phyloP scores from a whole-genome alignment of 2,113 vertebrate species.

The Tragelaphus scriptus region DNA sequence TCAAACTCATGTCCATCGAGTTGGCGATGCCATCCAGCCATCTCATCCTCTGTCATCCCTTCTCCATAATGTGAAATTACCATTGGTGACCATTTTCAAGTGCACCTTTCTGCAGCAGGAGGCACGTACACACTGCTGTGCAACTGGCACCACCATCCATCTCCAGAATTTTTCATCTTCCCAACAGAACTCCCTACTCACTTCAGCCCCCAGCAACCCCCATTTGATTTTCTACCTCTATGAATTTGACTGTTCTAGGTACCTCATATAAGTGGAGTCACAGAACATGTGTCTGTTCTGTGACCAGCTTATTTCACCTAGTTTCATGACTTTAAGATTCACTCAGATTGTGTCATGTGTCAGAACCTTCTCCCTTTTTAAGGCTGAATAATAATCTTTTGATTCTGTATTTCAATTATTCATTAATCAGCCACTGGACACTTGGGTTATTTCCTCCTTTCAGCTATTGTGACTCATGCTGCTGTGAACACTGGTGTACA shows the following conservation, averaged over 20 bases:
- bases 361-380: background rate
- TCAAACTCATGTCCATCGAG: background rate
- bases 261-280: background rate
- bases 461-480: background rate
- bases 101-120: background rate
- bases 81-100: background rate
- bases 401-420: background rate
- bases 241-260: background rate
- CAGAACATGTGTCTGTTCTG: background rate
- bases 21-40: background rate
- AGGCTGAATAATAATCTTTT: background rate
- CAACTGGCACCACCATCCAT: background rate
- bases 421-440: background rate
- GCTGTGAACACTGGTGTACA: background rate
- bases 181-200: background rate
- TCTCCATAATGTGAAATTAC: background rate
- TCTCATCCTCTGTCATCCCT: background rate
- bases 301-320: background rate
- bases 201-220: background rate
- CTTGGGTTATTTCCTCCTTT: background rate
- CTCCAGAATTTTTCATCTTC: background rate
- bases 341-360: background rate
- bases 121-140: background rate
- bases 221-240: background rate
- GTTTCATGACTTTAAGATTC: background rate